phyloP scores from a whole-genome alignment of 2,888 invertebrate species.

The Diploptera punctata region DNA sequence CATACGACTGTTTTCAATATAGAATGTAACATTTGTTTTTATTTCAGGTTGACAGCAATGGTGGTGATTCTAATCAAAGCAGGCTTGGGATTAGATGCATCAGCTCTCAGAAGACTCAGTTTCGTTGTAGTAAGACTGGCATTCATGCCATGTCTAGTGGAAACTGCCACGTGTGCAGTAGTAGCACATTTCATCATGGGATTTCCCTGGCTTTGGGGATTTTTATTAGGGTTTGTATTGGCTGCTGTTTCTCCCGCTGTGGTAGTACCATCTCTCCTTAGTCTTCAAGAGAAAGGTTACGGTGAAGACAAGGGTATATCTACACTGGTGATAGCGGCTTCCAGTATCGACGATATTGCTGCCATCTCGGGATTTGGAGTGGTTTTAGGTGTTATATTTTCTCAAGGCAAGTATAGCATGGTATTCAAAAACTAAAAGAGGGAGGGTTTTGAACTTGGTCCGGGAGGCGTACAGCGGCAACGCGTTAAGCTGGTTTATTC shows the following conservation, averaged over 20 bases:
- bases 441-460: too few species aligned
- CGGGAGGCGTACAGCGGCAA: too few species aligned
- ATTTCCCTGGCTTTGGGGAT: slow-evolving; percentile 68
- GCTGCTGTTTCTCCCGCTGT: slow-evolving; percentile 69
- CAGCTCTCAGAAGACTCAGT: slow-evolving; percentile 62
- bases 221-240: slow-evolving; percentile 58
- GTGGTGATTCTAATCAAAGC: slow-evolving; percentile 69
- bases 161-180: slow-evolving; percentile 61
- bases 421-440: too few species aligned
- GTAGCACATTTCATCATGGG: slow-evolving; percentile 61
- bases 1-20: too few species aligned
- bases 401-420: slow-evolving; percentile 61
- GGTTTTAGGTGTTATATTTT: slow-evolving; percentile 68
- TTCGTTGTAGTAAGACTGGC: slow-evolving; percentile 63
- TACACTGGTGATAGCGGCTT: slow-evolving; percentile 73
- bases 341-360: slow-evolving; percentile 77
- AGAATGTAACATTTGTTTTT: too few species aligned
- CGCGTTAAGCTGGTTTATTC: too few species aligned
- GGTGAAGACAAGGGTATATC: slow-evolving; percentile 77
- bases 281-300: slow-evolving; percentile 65
- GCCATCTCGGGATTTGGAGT: slow-evolving; percentile 77
- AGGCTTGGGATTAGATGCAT: slow-evolving; percentile 67
- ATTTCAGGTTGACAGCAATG: slow-evolving; percentile 64
- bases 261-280: slow-evolving; percentile 71
- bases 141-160: slow-evolving; percentile 64